Percentiles rank a stretch among this genome's conserved stretches.
Conservation (phyloP, 2,113 vertebrate species). For the Corythaeola cristata region DNA sequence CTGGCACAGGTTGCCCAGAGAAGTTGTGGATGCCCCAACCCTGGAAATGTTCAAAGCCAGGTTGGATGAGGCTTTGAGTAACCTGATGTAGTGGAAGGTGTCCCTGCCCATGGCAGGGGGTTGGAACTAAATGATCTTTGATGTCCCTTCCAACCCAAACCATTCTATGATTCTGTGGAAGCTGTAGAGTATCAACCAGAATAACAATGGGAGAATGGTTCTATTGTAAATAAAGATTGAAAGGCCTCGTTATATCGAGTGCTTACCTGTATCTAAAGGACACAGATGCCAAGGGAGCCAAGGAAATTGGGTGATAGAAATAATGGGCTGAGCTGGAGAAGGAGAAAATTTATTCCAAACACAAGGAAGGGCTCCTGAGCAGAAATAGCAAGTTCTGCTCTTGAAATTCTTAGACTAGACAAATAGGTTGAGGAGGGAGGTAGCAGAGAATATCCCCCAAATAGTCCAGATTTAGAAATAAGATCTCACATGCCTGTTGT, state of each 20-base stretch:
- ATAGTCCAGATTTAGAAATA: background rate
- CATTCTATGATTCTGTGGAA: background rate
- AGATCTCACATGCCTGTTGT: background rate
- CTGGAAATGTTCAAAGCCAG: too few species aligned
- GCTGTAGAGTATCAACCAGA: background rate
- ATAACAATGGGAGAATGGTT: background rate
- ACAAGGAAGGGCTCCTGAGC: background rate
- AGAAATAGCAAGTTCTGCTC: background rate
- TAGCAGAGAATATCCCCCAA: background rate
- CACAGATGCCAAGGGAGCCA: background rate
- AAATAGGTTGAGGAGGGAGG: background rate
- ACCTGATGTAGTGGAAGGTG: too few species aligned
- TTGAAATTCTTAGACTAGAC: background rate
- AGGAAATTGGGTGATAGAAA: background rate
- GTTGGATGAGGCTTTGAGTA: too few species aligned
- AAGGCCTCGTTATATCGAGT: background rate
- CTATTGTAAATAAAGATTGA: background rate
- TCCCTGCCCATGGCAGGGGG: too few species aligned
- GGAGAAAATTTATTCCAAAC: background rate
- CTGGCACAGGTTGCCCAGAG: too few species aligned
- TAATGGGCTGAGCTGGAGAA: background rate
- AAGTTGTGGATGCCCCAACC: too few species aligned
- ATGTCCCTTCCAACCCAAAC: too few species aligned
- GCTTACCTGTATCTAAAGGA: background rate
- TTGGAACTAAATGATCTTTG: too few species aligned